A percentile compares a stretch with the other conserved stretches of the same genome.
Conservation (phyloP, 64 coral and sea anemone species). For the Dendronephthya gigantea region DNA sequence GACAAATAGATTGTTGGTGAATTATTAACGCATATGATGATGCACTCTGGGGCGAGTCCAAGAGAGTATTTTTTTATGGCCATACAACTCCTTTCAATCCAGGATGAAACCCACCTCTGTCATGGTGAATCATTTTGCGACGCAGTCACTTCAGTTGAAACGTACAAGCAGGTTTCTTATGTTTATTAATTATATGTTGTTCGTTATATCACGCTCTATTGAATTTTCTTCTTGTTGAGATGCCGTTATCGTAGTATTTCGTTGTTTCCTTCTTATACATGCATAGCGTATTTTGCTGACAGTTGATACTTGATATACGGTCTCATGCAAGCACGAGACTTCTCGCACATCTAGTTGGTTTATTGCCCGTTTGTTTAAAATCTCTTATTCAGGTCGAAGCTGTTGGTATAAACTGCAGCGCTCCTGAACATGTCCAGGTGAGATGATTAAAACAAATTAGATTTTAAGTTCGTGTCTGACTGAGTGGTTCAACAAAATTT, state of each 20-base stretch:
- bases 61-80: neutral
- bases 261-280: too few species aligned
- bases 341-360: too few species aligned
- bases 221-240: too few species aligned
- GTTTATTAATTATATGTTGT: neutral
- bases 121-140: neutral
- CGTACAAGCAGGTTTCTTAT: neutral
- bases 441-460: neutral
- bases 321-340: too few species aligned
- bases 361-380: neutral
- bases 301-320: too few species aligned
- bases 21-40: too few species aligned
- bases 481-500: too few species aligned
- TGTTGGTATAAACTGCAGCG: neutral
- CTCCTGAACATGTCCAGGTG: neutral
- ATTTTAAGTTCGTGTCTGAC: neutral
- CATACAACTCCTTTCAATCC: neutral
- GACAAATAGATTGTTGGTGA: too few species aligned
- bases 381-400: neutral
- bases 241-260: too few species aligned
- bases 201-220: too few species aligned
- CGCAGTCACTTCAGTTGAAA: neutral
- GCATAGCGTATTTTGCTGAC: too few species aligned
- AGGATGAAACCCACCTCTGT: neutral
- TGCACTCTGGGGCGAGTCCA: too few species aligned